Evolutionary conservation across 2,113 vertebrate species (phyloP).

Genomic region (Vireo altiloquus): DNA sequence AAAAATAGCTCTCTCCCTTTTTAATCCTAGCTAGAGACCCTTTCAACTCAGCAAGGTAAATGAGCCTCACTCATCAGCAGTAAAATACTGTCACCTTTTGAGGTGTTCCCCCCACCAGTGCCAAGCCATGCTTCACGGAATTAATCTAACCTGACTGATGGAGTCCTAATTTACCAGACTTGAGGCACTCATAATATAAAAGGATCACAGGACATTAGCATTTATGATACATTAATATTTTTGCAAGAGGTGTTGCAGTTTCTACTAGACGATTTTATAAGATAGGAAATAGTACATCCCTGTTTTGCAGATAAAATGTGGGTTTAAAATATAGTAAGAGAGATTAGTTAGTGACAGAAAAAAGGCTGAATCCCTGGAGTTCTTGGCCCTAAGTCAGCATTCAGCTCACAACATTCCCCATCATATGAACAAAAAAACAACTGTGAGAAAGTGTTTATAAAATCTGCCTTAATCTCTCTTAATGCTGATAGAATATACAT

Average conservation of each 20-base stretch:
- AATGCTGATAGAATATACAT: neutral
- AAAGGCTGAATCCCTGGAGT: neutral
- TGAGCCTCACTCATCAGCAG: neutral
- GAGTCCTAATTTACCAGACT: neutral
- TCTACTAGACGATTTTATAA: neutral
- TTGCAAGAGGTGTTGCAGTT: too few relatives aligned
- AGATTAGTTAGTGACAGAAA: neutral
- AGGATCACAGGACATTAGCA: neutral
- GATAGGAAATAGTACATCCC: neutral
- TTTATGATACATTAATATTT: neutral
- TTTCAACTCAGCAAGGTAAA: neutral
- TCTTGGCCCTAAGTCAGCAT: neutral
- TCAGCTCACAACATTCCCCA: neutral
- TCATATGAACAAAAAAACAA: neutral
- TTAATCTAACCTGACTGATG: neutral
- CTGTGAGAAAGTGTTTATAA: neutral
- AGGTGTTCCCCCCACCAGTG: neutral
- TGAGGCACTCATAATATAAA: neutral
- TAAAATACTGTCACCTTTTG: neutral
- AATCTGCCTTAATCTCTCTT: neutral
- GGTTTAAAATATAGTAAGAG: neutral
- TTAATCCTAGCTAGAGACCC: neutral
- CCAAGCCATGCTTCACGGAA: neutral
- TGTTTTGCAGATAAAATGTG: neutral
- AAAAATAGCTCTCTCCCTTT: neutral